A percentile compares a stretch with the other conserved stretches of the same genome.
phyloP scores from a whole-genome alignment of 2,888 invertebrate genomes.

The Tetheella fluctuosa region DNA sequence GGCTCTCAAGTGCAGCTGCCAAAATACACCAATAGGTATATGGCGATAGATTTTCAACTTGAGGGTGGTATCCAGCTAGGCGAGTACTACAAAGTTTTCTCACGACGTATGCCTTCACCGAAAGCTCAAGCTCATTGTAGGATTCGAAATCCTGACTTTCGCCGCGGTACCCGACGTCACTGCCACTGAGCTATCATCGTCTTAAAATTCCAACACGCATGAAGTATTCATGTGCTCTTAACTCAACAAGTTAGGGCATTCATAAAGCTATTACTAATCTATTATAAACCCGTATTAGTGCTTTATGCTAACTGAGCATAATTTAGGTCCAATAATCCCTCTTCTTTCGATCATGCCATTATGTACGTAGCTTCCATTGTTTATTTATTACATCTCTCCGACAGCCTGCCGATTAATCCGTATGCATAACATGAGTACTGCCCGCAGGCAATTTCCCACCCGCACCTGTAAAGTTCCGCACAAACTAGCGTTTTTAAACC shows the following conservation, averaged over 20 bases:
- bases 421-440: conserved; percentile 45
- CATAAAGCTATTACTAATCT: neutral
- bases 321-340: neutral
- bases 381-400: conserved; percentile 18
- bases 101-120: too few relatives aligned
- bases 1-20: too few relatives aligned
- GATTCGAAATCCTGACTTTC: too few relatives aligned
- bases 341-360: neutral
- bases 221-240: neutral
- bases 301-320: neutral
- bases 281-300: neutral
- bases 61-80: too few relatives aligned
- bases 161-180: too few relatives aligned
- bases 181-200: too few relatives aligned
- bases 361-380: conserved; percentile 2
- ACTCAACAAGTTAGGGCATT: neutral
- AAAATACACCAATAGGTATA: too few relatives aligned
- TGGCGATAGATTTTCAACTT: too few relatives aligned
- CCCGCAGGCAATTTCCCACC: conserved; percentile 34
- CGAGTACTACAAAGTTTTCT: too few relatives aligned
- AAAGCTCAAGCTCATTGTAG: too few relatives aligned
- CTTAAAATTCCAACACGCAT: too few relatives aligned
- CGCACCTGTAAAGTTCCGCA: conserved; percentile 17
- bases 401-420: conserved; percentile 39
- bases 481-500: neutral